Conservation (phyloP, 1,140 invertebrate genomes). For the Saccostrea echinata region DNA sequence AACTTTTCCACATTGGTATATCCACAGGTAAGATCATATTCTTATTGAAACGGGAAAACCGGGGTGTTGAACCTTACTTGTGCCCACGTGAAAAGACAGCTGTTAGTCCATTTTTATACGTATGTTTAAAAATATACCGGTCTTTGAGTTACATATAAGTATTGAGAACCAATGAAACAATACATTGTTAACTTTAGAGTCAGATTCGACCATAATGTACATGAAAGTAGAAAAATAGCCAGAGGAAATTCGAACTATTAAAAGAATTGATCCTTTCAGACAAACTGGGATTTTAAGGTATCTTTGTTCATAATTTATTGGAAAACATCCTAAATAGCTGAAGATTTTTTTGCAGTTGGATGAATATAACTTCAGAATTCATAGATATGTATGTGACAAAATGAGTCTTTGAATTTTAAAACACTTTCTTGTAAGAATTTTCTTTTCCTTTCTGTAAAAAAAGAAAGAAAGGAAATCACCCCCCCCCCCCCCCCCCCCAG, state of each 20-base stretch:
- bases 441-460: no score
- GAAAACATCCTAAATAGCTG: no score
- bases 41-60: neutral
- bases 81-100: conserved; percentile 18
- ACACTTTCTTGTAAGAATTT: no score
- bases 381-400: no score
- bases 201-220: neutral
- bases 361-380: no score
- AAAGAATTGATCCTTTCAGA: neutral
- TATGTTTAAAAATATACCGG: neutral
- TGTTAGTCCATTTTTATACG: neutral
- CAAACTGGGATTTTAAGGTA: no score
- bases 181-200: neutral
- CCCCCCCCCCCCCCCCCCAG: no score
- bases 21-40: neutral
- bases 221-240: neutral
- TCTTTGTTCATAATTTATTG: no score
- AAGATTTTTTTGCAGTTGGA: no score
- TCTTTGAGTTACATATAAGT: neutral
- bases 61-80: neutral
- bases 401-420: no score
- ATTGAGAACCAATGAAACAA: neutral
- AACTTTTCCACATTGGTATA: neutral
- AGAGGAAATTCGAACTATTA: neutral
- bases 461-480: no score